phyloP scores from a whole-genome alignment of 2,797 vertebrate species.

The Nyctibius grandis region DNA sequence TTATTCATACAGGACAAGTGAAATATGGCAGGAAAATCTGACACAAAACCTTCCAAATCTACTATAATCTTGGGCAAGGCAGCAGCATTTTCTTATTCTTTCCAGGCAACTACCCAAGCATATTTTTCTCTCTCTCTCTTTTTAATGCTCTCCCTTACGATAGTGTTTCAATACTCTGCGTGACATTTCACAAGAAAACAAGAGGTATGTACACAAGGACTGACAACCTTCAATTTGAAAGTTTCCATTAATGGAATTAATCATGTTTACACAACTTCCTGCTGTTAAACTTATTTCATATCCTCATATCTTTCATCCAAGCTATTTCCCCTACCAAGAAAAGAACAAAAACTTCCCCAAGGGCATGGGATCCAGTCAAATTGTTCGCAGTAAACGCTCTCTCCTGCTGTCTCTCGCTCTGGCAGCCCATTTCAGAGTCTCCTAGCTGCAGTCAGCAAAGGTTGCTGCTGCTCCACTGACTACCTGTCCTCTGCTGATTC shows the following conservation, averaged over 20 bases:
- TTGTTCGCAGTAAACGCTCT: neutral
- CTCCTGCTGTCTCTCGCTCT: neutral
- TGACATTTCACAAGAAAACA: neutral
- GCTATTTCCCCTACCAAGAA: neutral
- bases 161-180: neutral
- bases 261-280: conserved; percentile 18
- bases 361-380: neutral
- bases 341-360: neutral
- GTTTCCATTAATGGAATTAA: neutral
- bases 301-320: neutral
- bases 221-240: neutral
- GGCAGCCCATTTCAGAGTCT: neutral
- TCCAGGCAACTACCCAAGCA: neutral
- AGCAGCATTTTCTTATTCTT: neutral
- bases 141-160: neutral
- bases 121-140: neutral
- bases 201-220: neutral
- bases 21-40: neutral
- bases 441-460: neutral
- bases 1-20: neutral
- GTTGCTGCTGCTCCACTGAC: neutral
- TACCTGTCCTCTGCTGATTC: neutral
- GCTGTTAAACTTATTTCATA: conserved; percentile 2
- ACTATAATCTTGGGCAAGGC: neutral
- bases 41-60: neutral